These are phyloP conservation scores for Coelinius sp. DNA, from an alignment of 2,888 invertebrate genomes.

Conservation along the genomic window DNA sequence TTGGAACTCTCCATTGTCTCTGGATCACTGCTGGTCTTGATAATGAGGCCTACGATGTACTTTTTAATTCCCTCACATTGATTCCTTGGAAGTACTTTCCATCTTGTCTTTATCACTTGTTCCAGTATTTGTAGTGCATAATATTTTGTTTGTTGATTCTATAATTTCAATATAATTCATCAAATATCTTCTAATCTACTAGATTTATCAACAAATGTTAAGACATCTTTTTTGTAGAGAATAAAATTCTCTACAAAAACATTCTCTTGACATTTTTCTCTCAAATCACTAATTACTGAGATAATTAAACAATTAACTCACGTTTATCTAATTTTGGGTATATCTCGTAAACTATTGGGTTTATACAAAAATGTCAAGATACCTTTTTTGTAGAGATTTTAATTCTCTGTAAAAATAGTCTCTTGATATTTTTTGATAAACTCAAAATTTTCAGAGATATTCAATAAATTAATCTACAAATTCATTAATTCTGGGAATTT, in stretches of 20 bases:
- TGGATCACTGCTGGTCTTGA: conserved; percentile 96
- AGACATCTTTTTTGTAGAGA: neutral
- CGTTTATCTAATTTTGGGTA: neutral
- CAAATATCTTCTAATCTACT: neutral
- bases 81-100: conserved; percentile 98
- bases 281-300: no score
- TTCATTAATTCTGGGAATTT: neutral
- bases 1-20: conserved; percentile 91
- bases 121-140: conserved; percentile 99
- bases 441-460: neutral
- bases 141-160: conserved; percentile 98
- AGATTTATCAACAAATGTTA: no score
- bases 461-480: neutral
- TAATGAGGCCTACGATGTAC: conserved; percentile 98
- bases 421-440: neutral
- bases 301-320: no score
- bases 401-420: neutral
- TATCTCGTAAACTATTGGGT: neutral
- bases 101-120: conserved; percentile 97
- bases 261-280: no score
- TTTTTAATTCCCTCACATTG: conserved; percentile 99
- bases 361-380: neutral
- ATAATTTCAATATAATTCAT: conserved; percentile 53
- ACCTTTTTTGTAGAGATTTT: neutral
- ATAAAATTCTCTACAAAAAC: no score